phyloP scores from a whole-genome alignment of 2,797 vertebrate genomes.

The Takifugu ocellatus region DNA sequence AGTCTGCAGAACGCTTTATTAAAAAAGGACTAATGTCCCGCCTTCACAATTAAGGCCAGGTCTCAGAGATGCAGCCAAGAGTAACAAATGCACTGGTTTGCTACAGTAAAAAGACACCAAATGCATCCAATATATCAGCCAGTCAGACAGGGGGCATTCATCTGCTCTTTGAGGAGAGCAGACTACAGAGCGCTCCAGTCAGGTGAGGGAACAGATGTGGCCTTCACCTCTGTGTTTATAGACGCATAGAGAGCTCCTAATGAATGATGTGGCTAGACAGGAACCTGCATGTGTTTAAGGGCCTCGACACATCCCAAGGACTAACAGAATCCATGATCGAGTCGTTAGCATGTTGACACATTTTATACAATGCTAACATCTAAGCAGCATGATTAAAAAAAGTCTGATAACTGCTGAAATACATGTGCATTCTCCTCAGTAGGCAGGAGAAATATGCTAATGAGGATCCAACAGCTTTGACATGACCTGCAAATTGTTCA shows the following conservation, averaged over 20 bases:
- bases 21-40: constrained; percentile 74
- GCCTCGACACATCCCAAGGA: constrained; percentile 52
- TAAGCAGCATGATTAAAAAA: constrained; percentile 1
- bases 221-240: constrained; percentile 77
- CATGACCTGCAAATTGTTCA: too few species aligned
- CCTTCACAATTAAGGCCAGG: constrained; percentile 62
- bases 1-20: constrained; percentile 70
- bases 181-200: constrained; percentile 76
- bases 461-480: too few species aligned
- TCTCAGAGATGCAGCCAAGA: constrained; percentile 66
- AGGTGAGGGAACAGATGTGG: constrained; percentile 76
- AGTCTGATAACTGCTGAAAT: background rate
- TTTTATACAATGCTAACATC: constrained; percentile 6
- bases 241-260: constrained; percentile 72
- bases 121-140: constrained; percentile 69
- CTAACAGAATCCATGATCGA: constrained; percentile 36
- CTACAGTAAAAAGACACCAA: constrained; percentile 59
- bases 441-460: too few species aligned
- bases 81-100: constrained; percentile 68
- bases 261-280: constrained; percentile 73
- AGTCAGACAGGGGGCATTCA: constrained; percentile 67
- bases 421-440: too few species aligned
- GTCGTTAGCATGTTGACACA: constrained; percentile 30
- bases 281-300: constrained; percentile 45
- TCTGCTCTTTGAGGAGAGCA: constrained; percentile 65